Evolutionary conservation across 2,797 vertebrate genomes (phyloP), one percentile per base, ranked within the genome.

Genomic region (Cichlasoma orientale): DNA sequence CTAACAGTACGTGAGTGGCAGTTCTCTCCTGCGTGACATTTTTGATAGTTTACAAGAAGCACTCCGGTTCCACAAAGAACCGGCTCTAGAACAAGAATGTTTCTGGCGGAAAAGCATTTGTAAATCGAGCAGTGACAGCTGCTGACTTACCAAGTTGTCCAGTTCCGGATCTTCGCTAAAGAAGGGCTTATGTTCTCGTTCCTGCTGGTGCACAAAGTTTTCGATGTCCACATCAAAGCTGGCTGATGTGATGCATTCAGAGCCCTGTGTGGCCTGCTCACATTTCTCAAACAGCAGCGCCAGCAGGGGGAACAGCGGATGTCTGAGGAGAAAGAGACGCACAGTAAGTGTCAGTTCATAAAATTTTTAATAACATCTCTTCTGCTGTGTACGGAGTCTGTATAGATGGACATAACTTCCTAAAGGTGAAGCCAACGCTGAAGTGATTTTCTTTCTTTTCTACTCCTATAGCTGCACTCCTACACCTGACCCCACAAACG

Each of bases 181-280:
- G 95, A 99, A 99, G 63, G 98, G 97, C 74, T 99, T 99, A 94
- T 98, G 98, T 38, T 99, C 98, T 91, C 98, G 97, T 77, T 99
- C 98, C 92, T 99, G 98, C 94, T 99, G 98, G 93, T 98, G 98
- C 85, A 99, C 98, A 13, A 99, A 99, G 95, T 99, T 99, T 90
- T 99, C 98, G 0, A 99, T 99, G 93, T 99, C 98, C 1, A 99
- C 98, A 10, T 99, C 98, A n/a, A 99, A 99, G 95, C 98, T 99
- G 94, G 98, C 98, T 0, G 98, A 99, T 31, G 98, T 99, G 95
- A 99, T 99, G 96, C 98, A 99, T 93, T 99, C 98, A 0, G 98
- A 99, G 80, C 98, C 98, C 92, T 99, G 98, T 0, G 98, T 99
- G 23, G 98, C 98, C 94, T 99, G 98, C 91, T 99, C 98, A 16